phyloP scores from a whole-genome alignment of 2,113 vertebrate species.

The Equus quagga region DNA sequence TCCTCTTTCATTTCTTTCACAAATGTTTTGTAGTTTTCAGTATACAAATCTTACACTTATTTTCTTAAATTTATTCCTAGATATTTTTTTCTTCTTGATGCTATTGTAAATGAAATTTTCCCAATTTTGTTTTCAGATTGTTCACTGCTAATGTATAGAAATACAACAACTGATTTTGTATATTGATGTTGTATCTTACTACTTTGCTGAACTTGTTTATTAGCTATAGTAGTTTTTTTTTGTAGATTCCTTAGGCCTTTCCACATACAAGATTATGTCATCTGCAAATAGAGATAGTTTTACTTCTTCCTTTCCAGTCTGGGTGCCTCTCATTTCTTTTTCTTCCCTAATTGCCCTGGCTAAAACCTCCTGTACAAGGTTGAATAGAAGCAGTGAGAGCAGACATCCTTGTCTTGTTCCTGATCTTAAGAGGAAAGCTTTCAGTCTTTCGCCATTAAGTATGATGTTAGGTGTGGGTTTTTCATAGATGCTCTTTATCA shows the following conservation, averaged over 20 bases:
- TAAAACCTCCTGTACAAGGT: neutral
- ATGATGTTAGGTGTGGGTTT: neutral
- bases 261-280: neutral
- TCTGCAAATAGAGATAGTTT: neutral
- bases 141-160: neutral
- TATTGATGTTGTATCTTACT: neutral
- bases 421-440: neutral
- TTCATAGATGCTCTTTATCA: neutral
- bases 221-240: neutral
- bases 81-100: neutral
- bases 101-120: neutral
- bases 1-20: constrained; percentile 13
- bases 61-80: neutral
- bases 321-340: neutral
- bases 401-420: neutral
- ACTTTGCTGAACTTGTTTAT: neutral
- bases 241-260: neutral
- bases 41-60: neutral
- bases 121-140: constrained; percentile 1
- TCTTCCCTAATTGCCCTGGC: neutral
- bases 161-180: neutral
- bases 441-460: neutral
- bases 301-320: neutral
- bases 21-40: neutral
- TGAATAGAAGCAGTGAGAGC: neutral